These are phyloP conservation scores for Ennomos fuscantarius DNA, from an alignment of 2,888 invertebrate genomes.

Conservation along the genomic window DNA sequence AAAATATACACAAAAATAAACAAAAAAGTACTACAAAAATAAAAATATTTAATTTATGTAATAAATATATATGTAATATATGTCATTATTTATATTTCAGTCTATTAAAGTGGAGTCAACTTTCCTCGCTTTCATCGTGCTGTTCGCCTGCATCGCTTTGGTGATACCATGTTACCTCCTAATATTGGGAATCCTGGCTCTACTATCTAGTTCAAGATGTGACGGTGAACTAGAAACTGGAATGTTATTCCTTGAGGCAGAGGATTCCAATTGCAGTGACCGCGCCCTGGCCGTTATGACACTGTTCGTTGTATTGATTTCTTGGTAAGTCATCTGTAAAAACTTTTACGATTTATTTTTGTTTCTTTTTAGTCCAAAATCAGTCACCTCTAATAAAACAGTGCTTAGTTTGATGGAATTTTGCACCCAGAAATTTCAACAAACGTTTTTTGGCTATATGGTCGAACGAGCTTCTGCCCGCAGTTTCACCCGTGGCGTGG, in stretches of 20 bases:
- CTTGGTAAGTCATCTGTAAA: conserved; percentile 65
- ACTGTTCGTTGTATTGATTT: conserved; percentile 69
- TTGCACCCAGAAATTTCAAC: too few relatives aligned
- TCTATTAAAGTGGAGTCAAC: conserved; percentile 89
- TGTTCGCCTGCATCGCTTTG: conserved; percentile 87
- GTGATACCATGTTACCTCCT: conserved; percentile 86
- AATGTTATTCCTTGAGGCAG: conserved; percentile 68
- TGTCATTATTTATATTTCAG: conserved; percentile 64
- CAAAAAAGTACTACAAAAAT: background rate
- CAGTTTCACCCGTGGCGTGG: too few relatives aligned
- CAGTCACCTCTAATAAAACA: too few relatives aligned
- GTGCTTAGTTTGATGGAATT: too few relatives aligned
- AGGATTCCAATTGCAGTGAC: conserved; percentile 71
- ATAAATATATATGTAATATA: too few relatives aligned
- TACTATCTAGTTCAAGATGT: conserved; percentile 67
- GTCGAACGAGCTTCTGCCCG: too few relatives aligned
- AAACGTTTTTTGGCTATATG: too few relatives aligned
- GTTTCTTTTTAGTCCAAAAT: too few relatives aligned
- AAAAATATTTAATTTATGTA: too few relatives aligned
- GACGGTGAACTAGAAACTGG: conserved; percentile 74
- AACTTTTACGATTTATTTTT: background rate
- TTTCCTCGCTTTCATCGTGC: conserved; percentile 86
- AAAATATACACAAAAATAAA: conserved; percentile 6
- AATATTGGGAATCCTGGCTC: conserved; percentile 83
- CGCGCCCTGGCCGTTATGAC: conserved; percentile 67